Base-by-base conservation (phyloP, 1,140 invertebrate genomes). In the Dolichoris vasculosae region DNA sequence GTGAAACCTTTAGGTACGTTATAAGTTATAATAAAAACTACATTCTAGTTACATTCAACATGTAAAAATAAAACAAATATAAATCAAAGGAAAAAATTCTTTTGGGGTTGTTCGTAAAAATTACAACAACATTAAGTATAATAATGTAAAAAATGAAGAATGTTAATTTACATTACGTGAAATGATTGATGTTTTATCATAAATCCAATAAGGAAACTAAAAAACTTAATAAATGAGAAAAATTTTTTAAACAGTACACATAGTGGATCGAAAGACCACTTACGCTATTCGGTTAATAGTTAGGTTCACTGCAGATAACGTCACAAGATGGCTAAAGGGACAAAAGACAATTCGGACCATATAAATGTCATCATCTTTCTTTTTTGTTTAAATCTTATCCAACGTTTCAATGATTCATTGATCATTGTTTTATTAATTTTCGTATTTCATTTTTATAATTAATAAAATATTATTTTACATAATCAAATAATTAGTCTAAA, bases 241-340 rank as follows among this genome's bases (percentile, higher is more conserved):
- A 32, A 32, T 87, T 86, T 88, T 84, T 88, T 86, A 90, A 90
- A 92, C 90, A 91, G 32, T 90, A 93, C 91, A 92, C 81, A 92
- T 91, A 90, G 91, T 92, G 91, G 92, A 93, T 93, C 91, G 79
- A 90, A 90, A 88, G 88, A 90, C 93, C 93, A 97, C 96, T 97
- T 97, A 97, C 96, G 96, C 96, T 94, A 97, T 97, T 95, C 96
- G 94, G 95, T 97, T 97, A 94, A 97, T 95, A 94, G 96, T 96
- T 94, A 97, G 95, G 95, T 97, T 97, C 94, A 97, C 96, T 94
- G 96, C 95, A 91, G 96, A 97, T 94, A 97, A 96, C 94, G 96
- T 97, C 95, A 96, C 96, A 95, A 97, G 96, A 95, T 97, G 96
- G 96, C 96, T 97, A 96, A 92, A 95, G 92, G 93, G 93, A 94